phyloP scores from a whole-genome alignment of 2,797 vertebrate species.

The Diplodus puntazzo region DNA sequence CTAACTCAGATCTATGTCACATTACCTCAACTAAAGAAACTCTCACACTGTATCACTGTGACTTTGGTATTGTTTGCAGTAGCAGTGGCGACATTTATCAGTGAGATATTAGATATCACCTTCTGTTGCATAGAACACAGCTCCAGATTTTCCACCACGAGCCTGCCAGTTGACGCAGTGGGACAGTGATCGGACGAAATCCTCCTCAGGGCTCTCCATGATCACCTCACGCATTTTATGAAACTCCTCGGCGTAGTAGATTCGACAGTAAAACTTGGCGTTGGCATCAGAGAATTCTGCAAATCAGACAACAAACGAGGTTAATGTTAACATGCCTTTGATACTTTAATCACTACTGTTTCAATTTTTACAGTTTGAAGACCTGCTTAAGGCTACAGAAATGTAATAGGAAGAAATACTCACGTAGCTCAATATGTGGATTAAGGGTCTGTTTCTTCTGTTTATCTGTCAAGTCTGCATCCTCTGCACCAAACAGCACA shows the following conservation, averaged over 20 bases:
- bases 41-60: background rate
- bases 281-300: conserved; percentile 97
- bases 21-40: background rate
- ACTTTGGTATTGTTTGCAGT: background rate
- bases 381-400: background rate
- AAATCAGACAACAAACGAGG: background rate
- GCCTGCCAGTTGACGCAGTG: conserved; percentile 99
- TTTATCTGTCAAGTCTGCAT: conserved; percentile 89
- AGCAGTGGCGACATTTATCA: background rate
- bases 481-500: conserved; percentile 84
- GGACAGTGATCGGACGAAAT: conserved; percentile 95
- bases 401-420: conserved; percentile 71
- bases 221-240: conserved; percentile 97
- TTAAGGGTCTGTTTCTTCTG: conserved; percentile 95
- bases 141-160: conserved; percentile 96
- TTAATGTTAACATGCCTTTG: background rate
- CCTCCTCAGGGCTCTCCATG: conserved; percentile 95
- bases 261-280: conserved; percentile 97
- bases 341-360: background rate
- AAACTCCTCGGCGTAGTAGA: conserved; percentile 98
- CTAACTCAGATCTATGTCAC: background rate
- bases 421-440: conserved; percentile 97
- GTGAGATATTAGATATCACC: conserved; percentile 76
- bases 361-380: background rate
- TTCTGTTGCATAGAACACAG: conserved; percentile 97